A percentile compares a stretch with the other conserved stretches of the same genome.
Conservation (phyloP, 1,140 invertebrate genomes). For the Notospermus geniculatus region DNA sequence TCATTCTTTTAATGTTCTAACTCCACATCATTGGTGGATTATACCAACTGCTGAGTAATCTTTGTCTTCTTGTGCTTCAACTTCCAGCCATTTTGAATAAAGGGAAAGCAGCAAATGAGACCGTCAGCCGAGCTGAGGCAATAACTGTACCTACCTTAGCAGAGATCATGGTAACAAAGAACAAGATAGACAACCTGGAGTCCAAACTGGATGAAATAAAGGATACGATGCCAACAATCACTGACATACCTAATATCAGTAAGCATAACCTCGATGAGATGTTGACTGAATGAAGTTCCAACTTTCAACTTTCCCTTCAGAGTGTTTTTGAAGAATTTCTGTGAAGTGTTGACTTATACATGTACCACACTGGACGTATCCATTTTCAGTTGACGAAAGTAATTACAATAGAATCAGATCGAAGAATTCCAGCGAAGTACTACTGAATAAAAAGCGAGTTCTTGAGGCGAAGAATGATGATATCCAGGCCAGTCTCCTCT, state of each 20-base stretch:
- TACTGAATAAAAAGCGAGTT: not conserved
- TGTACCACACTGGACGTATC: not conserved
- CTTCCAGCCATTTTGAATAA: conserved; percentile 20
- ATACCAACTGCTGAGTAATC: no score
- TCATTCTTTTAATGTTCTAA: no score
- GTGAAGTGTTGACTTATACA: no score
- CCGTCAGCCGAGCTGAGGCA: conserved; percentile 16
- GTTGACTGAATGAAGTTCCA: not conserved
- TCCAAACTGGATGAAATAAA: conserved; percentile 38
- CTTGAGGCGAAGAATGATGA: conserved; percentile 23
- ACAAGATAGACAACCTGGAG: conserved; percentile 31
- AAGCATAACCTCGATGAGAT: not conserved
- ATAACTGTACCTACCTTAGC: conserved; percentile 17
- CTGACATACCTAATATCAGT: conserved; percentile 24
- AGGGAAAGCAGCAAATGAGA: conserved; percentile 17
- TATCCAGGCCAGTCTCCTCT: conserved; percentile 61
- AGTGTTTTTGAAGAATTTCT: not conserved
- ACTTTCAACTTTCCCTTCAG: no score
- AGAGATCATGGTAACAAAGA: conserved; percentile 24
- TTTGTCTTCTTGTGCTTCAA: no score
- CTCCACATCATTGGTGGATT: no score
- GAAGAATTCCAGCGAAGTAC: not conserved
- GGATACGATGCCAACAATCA: conserved; percentile 32
- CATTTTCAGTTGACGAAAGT: conserved; percentile 17
- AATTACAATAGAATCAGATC: not conserved